A percentile compares a stretch with the other conserved stretches of the same genome.
These are phyloP conservation scores for Chloropsis cyanopogon DNA, from an alignment of 2,113 vertebrate species.

Conservation along the genomic window DNA sequence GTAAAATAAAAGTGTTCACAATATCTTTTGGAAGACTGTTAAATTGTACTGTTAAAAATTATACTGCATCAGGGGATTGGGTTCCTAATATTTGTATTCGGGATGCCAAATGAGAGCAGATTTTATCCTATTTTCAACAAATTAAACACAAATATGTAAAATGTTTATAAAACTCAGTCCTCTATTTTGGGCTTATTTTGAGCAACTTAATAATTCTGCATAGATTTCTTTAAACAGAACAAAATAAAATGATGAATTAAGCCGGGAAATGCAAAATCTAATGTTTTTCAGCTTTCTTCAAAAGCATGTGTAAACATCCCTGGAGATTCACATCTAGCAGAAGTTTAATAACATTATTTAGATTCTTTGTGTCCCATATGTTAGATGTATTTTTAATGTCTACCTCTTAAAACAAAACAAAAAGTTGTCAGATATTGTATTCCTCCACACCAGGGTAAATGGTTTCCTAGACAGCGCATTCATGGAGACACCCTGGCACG, in stretches of 20 bases:
- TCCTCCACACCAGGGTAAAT: not conserved
- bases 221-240: constrained; percentile 49
- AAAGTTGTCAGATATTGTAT: constrained; percentile 35
- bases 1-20: constrained; percentile 11
- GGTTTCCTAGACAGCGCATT: constrained; percentile 31
- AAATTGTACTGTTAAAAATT: constrained; percentile 50
- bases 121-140: constrained; percentile 76
- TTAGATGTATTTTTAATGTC: constrained; percentile 74
- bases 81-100: constrained; percentile 76
- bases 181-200: constrained; percentile 69
- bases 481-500: not conserved
- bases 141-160: constrained; percentile 76
- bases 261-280: not conserved
- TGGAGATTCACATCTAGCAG: constrained; percentile 31
- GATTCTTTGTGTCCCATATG: constrained; percentile 31
- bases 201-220: constrained; percentile 69
- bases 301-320: constrained; percentile 32
- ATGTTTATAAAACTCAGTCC: constrained; percentile 73
- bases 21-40: constrained; percentile 18
- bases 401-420: constrained; percentile 64
- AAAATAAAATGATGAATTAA: constrained; percentile 7
- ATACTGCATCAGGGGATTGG: constrained; percentile 39
- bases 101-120: constrained; percentile 76
- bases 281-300: constrained; percentile 1
- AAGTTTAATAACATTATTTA: constrained; percentile 63